Base-by-base conservation (phyloP, 2,797 vertebrate species). In the Oreortyx pictus region DNA sequence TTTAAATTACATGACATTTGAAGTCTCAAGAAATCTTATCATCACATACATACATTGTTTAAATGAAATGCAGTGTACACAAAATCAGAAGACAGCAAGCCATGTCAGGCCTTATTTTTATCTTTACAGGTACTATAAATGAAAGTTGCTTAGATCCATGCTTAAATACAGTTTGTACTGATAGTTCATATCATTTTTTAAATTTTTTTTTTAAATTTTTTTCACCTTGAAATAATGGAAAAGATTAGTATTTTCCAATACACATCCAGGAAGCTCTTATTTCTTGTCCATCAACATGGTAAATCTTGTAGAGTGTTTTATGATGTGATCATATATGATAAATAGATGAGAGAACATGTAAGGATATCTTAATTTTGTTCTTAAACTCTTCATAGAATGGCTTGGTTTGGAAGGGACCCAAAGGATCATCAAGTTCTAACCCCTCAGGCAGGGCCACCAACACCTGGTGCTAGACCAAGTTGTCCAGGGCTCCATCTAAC, bases 201-300 rank as follows among this genome's bases (percentile, higher is more conserved):
- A 24, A 24, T 46, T 68, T 82, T 49, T 75, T 22, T 50, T 50
- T 50, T 50, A 16, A 27, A 25, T 52, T 52, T 46, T 65, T 71
- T 27, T 68, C 24, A 7, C 60, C 60, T 59, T n/a, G 14, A 82
- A 46, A 14, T 56, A 52, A 44, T 35, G 81, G 54, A 75, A 84
- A 59, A 12, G 6, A 89, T 13, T 50, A 41, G 4, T 79, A 8
- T 46, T 5, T 70, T 88, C 19, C 4, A 41, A 25, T 24, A 37
- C 0, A 2, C 1, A 50, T 60, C 66, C 37, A 33, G 6, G 25
- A 50, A 12, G 8, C 2, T 49, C 35, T 14, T 72, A 18, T 80
- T 84, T 89, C 22, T 39, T 57, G 39, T 37, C 5, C 9, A 80
- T 22, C 0, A 70, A 19, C 14, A 31, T 3, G 1, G 17, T 35